Conservation (phyloP, 1,140 invertebrate species). For the Caerostris darwini region DNA sequence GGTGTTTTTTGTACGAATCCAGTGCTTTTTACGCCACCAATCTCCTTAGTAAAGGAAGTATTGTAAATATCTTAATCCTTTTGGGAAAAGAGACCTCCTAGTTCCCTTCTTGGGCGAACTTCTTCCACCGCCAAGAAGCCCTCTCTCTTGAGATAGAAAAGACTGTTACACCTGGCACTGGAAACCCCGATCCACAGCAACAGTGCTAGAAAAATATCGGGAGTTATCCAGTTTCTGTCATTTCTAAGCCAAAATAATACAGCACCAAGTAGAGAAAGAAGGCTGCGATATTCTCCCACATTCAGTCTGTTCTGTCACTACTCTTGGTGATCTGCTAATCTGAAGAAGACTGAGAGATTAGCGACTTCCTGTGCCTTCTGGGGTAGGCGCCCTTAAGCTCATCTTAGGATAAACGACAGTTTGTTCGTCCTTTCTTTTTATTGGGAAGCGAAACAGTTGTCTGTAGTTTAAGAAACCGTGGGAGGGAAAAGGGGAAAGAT, state of each 20-base stretch:
- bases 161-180: conserved; percentile 8
- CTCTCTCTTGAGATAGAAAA: conserved; percentile 6
- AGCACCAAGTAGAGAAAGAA: not conserved
- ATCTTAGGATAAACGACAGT: not conserved
- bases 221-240: conserved; percentile 41
- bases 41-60: not conserved
- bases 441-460: not conserved
- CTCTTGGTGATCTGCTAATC: conserved; percentile 26
- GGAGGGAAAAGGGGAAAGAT: not conserved
- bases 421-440: not conserved
- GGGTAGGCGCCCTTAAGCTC: not conserved
- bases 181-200: not conserved
- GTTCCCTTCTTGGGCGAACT: not conserved
- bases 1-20: not conserved
- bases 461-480: not conserved
- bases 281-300: not conserved
- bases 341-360: conserved; percentile 26
- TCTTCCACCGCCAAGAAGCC: not conserved
- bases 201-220: conserved; percentile 12
- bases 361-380: not conserved
- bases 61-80: conserved; percentile 27
- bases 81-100: not conserved
- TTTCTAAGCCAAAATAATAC: conserved; percentile 34
- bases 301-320: conserved; percentile 12
- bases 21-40: not conserved